These are phyloP conservation scores for Colletes gigas DNA, from an alignment of 1,140 invertebrate genomes.

Conservation along the genomic window DNA sequence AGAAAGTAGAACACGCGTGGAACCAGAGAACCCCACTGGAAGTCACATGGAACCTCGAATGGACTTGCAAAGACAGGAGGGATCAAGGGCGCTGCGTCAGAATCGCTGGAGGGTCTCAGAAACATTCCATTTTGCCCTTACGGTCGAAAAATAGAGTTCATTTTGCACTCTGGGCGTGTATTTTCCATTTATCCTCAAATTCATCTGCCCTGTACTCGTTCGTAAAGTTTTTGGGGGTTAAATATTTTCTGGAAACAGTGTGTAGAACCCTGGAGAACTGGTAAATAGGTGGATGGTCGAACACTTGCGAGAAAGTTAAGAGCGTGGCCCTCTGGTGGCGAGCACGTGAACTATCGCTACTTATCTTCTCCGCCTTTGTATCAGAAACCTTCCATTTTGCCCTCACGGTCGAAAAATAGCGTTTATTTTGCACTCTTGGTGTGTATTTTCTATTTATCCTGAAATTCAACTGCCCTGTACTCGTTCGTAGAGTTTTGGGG, in stretches of 20 bases:
- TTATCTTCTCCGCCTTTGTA: no score
- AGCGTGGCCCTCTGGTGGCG: no score
- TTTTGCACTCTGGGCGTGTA: neutral
- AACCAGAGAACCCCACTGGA: neutral
- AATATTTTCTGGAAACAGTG: neutral
- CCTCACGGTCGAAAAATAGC: no score
- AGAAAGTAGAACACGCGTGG: neutral
- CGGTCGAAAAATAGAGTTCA: constrained; percentile 1
- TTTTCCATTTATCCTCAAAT: neutral
- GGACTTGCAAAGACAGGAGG: constrained; percentile 22
- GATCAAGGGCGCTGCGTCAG: constrained; percentile 1
- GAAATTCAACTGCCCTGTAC: no score
- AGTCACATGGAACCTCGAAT: constrained; percentile 3
- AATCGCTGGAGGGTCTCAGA: neutral
- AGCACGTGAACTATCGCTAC: no score
- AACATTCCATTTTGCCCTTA: neutral
- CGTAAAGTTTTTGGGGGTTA: neutral
- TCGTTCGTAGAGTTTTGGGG: no score
- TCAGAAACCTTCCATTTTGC: no score
- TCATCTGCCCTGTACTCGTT: neutral
- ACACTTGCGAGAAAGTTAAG: no score
- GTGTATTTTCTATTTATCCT: no score
- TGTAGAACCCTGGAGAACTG: no score
- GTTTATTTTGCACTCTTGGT: no score
- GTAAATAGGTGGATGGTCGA: no score